phyloP scores from a whole-genome alignment of 2,113 vertebrate species.

The Chloebia gouldiae region DNA sequence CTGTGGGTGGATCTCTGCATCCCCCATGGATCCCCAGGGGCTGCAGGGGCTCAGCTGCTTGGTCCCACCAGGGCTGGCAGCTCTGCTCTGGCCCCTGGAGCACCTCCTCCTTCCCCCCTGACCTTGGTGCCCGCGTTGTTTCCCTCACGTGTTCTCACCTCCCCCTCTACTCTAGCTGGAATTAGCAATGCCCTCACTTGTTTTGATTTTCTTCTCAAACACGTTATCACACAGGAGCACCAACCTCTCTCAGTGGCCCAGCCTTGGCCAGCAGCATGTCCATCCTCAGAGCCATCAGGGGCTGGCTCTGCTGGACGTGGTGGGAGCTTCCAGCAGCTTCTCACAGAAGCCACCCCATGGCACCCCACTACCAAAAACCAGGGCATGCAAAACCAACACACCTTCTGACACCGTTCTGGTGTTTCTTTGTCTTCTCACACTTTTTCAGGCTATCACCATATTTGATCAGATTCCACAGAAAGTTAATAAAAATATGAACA shows the following conservation, averaged over 20 bases:
- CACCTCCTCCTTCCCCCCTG: neutral
- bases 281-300: neutral
- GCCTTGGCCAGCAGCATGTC: neutral
- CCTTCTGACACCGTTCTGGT: neutral
- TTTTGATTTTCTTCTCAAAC: neutral
- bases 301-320: neutral
- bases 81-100: accelerated
- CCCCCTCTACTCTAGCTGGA: neutral
- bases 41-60: neutral
- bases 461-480: neutral
- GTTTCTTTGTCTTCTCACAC: neutral
- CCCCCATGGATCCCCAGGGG: neutral
- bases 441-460: neutral
- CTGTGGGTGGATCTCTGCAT: neutral
- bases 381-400: neutral
- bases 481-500: neutral
- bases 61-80: neutral
- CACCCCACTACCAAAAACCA: neutral
- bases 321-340: neutral
- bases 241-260: accelerated
- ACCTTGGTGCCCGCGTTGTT: no score
- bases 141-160: neutral
- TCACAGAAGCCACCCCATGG: neutral
- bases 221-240: accelerated
- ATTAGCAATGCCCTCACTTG: neutral